Percentiles rank a stretch among this genome's conserved stretches.
These are phyloP conservation scores for Lophotis ruficrista DNA, from an alignment of 2,113 vertebrate species.

Conservation along the genomic window DNA sequence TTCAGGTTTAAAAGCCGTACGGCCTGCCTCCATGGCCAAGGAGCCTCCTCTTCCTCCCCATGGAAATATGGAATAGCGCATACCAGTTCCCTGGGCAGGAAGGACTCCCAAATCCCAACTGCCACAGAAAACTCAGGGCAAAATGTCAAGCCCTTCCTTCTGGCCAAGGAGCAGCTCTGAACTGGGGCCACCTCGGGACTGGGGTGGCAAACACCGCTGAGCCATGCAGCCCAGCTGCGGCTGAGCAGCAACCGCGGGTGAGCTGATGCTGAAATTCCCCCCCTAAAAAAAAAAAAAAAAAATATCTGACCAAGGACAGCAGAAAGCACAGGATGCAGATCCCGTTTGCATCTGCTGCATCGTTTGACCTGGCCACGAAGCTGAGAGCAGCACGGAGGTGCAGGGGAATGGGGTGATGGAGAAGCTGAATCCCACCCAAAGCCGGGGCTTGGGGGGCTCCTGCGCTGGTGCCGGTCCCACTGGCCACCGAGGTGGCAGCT, in stretches of 20 bases:
- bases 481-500: neutral
- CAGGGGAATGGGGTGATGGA: neutral
- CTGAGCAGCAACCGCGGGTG: neutral
- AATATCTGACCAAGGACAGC: neutral
- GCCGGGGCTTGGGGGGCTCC: neutral
- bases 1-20: neutral
- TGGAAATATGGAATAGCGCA: neutral
- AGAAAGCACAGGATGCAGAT: accelerated
- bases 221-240: neutral
- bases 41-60: neutral
- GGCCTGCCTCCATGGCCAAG: neutral
- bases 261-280: neutral
- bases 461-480: accelerated
- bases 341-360: accelerated
- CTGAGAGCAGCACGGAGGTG: accelerated
- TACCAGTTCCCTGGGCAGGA: no score
- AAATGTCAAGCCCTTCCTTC: neutral
- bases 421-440: accelerated
- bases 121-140: neutral
- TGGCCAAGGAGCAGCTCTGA: neutral
- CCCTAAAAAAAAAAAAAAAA: no score
- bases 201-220: neutral
- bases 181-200: neutral
- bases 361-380: neutral
- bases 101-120: neutral